Conservation (phyloP, 2,797 vertebrate species). For the Enteromius unitaeniatus region DNA sequence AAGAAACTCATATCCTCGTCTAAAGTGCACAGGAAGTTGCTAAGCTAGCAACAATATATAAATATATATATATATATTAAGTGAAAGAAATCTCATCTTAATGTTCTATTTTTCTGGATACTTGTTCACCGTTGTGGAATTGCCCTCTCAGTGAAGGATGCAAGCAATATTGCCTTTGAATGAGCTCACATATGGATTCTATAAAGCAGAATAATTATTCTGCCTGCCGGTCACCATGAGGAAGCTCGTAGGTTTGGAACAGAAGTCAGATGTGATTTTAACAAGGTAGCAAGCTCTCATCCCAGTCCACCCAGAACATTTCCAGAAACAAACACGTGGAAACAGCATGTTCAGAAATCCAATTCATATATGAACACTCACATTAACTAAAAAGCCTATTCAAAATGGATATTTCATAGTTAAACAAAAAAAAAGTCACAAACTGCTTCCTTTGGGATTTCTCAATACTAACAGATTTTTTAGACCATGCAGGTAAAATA, state of each 20-base stretch:
- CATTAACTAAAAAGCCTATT: background rate
- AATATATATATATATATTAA: background rate
- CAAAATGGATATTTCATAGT: no score
- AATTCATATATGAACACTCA: background rate
- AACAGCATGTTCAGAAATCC: background rate
- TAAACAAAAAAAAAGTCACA: no score
- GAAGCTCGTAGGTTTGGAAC: background rate
- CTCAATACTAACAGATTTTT: background rate
- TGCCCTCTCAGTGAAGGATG: background rate
- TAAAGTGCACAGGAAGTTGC: background rate
- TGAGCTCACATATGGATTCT: slow-evolving; percentile 2
- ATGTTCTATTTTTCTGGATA: background rate
- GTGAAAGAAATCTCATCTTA: background rate
- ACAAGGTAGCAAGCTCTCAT: background rate
- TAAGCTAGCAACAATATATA: background rate
- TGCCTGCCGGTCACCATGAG: background rate
- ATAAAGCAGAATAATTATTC: slow-evolving; percentile 3
- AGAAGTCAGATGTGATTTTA: background rate
- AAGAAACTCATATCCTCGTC: background rate
- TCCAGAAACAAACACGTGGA: background rate
- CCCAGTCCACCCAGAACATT: background rate
- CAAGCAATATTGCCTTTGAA: background rate
- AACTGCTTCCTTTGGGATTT: background rate
- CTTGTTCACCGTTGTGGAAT: background rate
- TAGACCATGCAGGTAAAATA: background rate